These are phyloP conservation scores for Phaenicophaeus curvirostris DNA, from an alignment of 2,797 vertebrate species.

Conservation along the genomic window DNA sequence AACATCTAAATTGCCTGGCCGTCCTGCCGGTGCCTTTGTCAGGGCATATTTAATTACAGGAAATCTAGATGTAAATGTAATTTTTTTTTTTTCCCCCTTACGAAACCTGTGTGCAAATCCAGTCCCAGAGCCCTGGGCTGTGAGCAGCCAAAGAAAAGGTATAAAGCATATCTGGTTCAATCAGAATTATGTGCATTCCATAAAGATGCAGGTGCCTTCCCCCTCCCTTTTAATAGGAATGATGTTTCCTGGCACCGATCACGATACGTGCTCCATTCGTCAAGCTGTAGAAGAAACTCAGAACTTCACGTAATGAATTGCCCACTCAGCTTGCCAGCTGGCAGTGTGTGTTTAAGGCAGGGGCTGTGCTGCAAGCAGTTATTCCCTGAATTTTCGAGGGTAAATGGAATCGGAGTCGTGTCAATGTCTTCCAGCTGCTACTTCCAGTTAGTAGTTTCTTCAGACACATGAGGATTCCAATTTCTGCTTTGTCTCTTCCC, in stretches of 20 bases:
- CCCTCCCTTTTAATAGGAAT: neutral
- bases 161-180: neutral
- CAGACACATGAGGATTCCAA: neutral
- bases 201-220: neutral
- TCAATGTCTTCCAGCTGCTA: neutral
- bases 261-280: accelerated
- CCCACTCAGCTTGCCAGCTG: neutral
- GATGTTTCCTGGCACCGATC: neutral
- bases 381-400: neutral
- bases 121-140: neutral
- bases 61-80: neutral
- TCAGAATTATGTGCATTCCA: neutral
- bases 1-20: neutral
- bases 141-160: neutral
- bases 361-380: neutral
- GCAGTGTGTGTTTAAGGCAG: neutral
- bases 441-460: neutral
- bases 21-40: neutral
- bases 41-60: neutral
- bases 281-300: neutral
- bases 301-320: neutral
- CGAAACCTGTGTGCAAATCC: neutral
- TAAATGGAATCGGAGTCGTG: neutral
- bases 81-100: neutral
- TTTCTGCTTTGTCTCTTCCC: neutral